phyloP scores from a whole-genome alignment of 2,797 vertebrate genomes.

The Platyrinchus mystaceus region DNA sequence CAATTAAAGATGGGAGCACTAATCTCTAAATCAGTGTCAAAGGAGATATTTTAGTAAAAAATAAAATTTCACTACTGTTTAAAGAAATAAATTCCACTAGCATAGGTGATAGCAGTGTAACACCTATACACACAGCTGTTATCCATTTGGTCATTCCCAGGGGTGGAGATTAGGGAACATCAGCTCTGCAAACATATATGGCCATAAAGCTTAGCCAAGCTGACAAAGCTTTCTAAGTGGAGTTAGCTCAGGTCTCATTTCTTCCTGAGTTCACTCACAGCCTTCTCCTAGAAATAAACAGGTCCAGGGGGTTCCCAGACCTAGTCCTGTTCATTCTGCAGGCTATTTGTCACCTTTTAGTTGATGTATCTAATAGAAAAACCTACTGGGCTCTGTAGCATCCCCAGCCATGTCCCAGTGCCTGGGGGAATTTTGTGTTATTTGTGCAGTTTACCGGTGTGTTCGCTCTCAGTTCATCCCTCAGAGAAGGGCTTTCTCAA shows the following conservation, averaged over 20 bases:
- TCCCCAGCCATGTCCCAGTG: rapidly evolving
- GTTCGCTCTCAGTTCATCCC: background rate
- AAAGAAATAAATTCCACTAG: background rate
- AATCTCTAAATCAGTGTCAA: background rate
- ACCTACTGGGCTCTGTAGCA: background rate
- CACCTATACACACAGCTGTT: background rate
- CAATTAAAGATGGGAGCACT: background rate
- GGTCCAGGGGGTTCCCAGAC: background rate
- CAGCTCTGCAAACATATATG: background rate
- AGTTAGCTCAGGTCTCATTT: background rate
- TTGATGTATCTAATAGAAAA: background rate
- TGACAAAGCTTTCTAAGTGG: background rate
- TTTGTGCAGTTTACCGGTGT: background rate
- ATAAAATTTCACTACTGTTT: background rate
- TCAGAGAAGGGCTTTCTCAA: background rate
- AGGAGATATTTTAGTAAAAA: background rate
- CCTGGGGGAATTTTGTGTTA: background rate
- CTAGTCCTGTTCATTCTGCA: background rate
- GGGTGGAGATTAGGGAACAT: background rate
- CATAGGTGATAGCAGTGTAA: background rate
- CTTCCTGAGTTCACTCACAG: background rate
- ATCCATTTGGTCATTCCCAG: constrained; percentile 18
- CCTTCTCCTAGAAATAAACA: background rate
- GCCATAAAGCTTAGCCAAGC: background rate
- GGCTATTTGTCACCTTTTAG: background rate